A percentile compares a stretch with the other conserved stretches of the same genome.
Evolutionary conservation across 2,113 vertebrate genomes (phyloP).

Genomic region (Ciconia maguari): DNA sequence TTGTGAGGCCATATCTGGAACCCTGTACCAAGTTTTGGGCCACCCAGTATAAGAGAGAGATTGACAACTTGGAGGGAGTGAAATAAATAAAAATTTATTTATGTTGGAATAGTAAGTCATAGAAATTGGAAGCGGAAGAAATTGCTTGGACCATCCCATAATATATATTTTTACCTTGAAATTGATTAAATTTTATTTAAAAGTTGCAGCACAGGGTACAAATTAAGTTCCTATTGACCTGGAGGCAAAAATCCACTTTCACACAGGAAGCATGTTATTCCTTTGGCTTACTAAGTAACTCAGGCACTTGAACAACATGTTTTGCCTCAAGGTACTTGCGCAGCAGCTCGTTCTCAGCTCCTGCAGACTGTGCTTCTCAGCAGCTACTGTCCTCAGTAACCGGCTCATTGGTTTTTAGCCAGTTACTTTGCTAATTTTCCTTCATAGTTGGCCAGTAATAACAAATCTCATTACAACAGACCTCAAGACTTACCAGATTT

Average conservation of each 20-base stretch:
- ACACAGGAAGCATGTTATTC: neutral
- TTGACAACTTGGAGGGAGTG: neutral
- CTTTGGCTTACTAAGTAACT: neutral
- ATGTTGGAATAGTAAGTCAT: neutral
- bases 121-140: neutral
- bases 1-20: neutral
- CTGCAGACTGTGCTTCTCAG: neutral
- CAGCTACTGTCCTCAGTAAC: neutral
- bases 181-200: neutral
- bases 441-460: neutral
- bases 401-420: neutral
- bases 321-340: neutral
- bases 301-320: neutral
- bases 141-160: neutral
- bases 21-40: neutral
- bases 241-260: neutral
- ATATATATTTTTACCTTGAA: neutral
- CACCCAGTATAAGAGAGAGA: neutral
- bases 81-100: neutral
- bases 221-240: neutral
- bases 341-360: neutral
- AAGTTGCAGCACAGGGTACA: neutral
- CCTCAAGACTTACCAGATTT: neutral
- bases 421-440: neutral
- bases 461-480: neutral